phyloP scores from a whole-genome alignment of 2,113 vertebrate genomes.

The Mustelus asterias region DNA sequence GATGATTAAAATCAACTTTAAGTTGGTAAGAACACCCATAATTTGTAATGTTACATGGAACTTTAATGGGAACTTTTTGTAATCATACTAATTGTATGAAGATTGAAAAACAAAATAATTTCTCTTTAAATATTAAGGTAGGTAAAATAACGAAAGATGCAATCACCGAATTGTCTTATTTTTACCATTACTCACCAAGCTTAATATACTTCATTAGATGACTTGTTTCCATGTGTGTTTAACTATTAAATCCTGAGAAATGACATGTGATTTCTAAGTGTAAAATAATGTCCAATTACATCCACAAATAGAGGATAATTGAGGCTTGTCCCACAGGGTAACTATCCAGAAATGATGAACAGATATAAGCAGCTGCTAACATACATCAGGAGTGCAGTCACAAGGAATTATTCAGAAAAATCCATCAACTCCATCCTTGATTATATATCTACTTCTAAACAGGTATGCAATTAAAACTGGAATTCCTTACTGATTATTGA shows the following conservation, averaged over 20 bases:
- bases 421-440: conserved; percentile 99
- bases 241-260: not conserved
- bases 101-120: not conserved
- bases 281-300: not conserved
- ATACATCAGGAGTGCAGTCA: conserved; percentile 93
- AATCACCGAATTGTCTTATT: not conserved
- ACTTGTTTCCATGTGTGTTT: not conserved
- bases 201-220: not conserved
- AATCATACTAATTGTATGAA: not conserved
- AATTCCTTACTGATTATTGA: not conserved
- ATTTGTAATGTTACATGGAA: not conserved
- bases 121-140: not conserved
- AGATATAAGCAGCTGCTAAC: conserved; percentile 97
- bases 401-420: conserved; percentile 98
- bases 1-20: conserved; percentile 99
- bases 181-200: not conserved
- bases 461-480: conserved; percentile 64
- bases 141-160: not conserved
- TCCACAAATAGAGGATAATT: not conserved
- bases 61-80: not conserved
- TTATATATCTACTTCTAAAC: conserved; percentile 99
- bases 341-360: conserved; percentile 99
- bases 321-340: conserved; percentile 65
- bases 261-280: not conserved
- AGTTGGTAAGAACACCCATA: conserved; percentile 71